Evolutionary conservation across 2,797 vertebrate genomes (phyloP), one percentile per base, ranked within the genome.

Genomic region (Myotis myotis): DNA sequence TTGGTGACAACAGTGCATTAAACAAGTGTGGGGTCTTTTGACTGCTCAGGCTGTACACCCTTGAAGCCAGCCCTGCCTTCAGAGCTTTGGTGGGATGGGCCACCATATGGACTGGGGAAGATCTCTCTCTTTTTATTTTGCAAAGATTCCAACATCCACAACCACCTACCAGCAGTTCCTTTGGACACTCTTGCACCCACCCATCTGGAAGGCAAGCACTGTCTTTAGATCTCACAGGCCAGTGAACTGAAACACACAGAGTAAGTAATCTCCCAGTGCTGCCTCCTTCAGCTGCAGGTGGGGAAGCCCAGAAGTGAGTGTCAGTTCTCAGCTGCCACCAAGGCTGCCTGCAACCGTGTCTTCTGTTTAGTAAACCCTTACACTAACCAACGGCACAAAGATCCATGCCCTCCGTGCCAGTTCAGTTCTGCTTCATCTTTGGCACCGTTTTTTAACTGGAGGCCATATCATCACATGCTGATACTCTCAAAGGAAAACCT

Each of bases 381-480:
- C 19, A 85, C 5, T 71, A 66, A 51, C 17, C 72, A 44, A 57
- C 3, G 53, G 5, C 47, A 53, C 4, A 3, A 68, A 57, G 51
- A 78, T 41, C 71, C 62, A n/a, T 28, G 23, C 9, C 60, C 66
- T 17, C 20, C 15, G 36, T 44, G 83, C 33, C 68, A 70, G 20
- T 30, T 80, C 28, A 30, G 38, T 70, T 82, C 51, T 62, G 47
- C 49, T 62, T 64, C 28, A 75, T 94, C 86, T 64, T 44, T 84
- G 41, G 70, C 80, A 71, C 33, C 20, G 4, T 17, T 75, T 92
- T 92, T 87, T 75, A 78, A 89, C 51, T 62, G 68, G 93, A 96
- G 94, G 20, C 36, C 41, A 28, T 74, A 49, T 84, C 62, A 72
- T 71, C 68, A 33, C 28, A 41, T 66, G n/a, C 9, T 44, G 16